Percentiles rank a stretch among this genome's conserved stretches.
Conservation (phyloP, 2,888 invertebrate species). For the Heteromurus nitidus region DNA sequence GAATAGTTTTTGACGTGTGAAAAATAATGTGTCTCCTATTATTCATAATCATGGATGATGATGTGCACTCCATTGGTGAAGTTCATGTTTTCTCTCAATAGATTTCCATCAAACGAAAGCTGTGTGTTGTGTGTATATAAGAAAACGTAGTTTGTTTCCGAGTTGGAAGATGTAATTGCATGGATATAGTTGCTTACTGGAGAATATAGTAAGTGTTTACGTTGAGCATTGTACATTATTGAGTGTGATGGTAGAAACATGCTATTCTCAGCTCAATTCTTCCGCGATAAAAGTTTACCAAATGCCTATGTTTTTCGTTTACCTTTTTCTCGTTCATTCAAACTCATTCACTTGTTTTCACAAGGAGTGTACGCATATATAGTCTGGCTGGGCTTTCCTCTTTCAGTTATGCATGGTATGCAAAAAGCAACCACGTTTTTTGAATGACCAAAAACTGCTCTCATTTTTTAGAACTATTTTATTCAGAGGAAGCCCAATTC, state of each 20-base stretch:
- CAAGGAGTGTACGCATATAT: no score
- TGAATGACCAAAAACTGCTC: no score
- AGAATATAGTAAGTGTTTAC: background rate
- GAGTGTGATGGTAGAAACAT: background rate
- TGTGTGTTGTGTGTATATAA: no score
- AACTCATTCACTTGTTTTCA: background rate
- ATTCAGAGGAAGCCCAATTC: slow-evolving; percentile 12
- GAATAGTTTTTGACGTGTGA: slow-evolving; percentile 50
- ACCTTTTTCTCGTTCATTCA: background rate
- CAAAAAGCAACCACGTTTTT: no score
- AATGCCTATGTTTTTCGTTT: no score
- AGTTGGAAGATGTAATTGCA: background rate
- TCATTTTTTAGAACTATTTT: no score
- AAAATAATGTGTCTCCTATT: slow-evolving; percentile 38
- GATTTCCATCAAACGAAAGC: no score
- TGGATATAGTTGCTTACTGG: background rate
- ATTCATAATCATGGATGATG: slow-evolving; percentile 1
- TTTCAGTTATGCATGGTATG: no score
- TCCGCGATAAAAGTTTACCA: no score
- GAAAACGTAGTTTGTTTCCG: no score
- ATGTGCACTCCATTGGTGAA: background rate
- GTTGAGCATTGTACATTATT: slow-evolving; percentile 1
- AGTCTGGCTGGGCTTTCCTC: no score
- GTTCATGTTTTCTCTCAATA: no score
- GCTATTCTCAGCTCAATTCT: background rate